Base-by-base conservation (phyloP, 2,888 invertebrate genomes). In the Sturmia bella region DNA sequence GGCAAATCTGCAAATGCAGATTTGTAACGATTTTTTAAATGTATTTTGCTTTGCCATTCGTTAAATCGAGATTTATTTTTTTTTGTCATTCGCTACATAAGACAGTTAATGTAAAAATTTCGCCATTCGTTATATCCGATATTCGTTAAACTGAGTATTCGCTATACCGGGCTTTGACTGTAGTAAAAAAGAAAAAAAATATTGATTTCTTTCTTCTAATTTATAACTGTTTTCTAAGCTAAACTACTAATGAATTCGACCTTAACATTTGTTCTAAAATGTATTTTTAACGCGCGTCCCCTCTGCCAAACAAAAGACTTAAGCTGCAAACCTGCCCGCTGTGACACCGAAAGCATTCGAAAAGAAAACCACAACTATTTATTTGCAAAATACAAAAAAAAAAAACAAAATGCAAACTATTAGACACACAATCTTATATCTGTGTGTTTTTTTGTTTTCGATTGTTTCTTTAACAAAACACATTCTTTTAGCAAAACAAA, bases 261-360 rank as follows among this genome's bases (percentile, higher is more conserved):
- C 81, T 81, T 81, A 81, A 73, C 81, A 73, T 77, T 81, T 77
- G 76, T 63, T 56, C 68, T 68, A 50, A 13, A 56, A 63, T 3
- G 1, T 6, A 21, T 24, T n/a, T 27, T 3, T 37, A 7, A 17
- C 15, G 24, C 11, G 9, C 15, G 32, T 1, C n/a, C 2, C 50
- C 6, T 1, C 37, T 2, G 13, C 24, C 17, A 73, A 56, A 81
- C 81, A 73, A 73, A 76, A 63, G 72, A 76, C 50, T 63, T 68
- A 69, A 69, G 43, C 68, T 27, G 41, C 63, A 66, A 73, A 77
- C 72, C 32, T 37, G 52, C 2, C n/a, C 21, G 45, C 45, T 63
- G 45, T 39, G 73, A 56, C 63, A 64, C 21, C 37, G 13, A 45
- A 64, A 32, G 12, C 7, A 12, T 59, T 7, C 21, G 19, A 64